These are phyloP conservation scores for Chiroxiphia lanceolata DNA, from an alignment of 2,797 vertebrate genomes.

Conservation along the genomic window DNA sequence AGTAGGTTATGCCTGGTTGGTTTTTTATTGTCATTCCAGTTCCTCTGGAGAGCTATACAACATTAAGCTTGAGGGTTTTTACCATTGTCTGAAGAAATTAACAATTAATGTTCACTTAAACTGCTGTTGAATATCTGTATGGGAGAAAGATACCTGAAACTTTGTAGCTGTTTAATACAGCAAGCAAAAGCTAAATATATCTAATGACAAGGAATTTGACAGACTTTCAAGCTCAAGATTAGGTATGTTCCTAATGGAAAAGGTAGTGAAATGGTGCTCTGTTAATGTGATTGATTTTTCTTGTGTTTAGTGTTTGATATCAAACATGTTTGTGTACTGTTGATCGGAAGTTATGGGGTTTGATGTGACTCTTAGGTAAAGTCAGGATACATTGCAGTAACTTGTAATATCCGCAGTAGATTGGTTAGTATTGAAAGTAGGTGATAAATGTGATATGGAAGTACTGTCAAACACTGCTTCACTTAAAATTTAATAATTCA, in stretches of 20 bases:
- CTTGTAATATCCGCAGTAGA: background rate
- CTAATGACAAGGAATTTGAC: background rate
- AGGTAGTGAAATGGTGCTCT: background rate
- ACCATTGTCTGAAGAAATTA: background rate
- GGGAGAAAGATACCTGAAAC: background rate
- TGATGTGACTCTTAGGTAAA: background rate
- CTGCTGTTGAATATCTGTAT: background rate
- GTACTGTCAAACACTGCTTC: background rate
- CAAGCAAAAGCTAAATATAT: background rate
- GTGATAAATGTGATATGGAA: background rate
- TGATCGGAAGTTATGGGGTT: background rate
- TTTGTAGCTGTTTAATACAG: background rate
- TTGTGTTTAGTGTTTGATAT: background rate
- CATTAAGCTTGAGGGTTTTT: background rate
- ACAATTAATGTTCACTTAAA: background rate
- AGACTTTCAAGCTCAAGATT: background rate
- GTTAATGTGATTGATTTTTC: background rate
- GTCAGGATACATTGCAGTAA: fast-evolving
- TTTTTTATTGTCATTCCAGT: background rate
- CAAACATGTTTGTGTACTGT: background rate
- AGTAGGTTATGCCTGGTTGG: background rate
- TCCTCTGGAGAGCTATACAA: background rate
- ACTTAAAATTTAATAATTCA: background rate
- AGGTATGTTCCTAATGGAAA: background rate
- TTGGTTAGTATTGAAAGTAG: background rate